phyloP scores from a whole-genome alignment of 92 coral and sea anemone species.

The Epizoanthus fatuus region DNA sequence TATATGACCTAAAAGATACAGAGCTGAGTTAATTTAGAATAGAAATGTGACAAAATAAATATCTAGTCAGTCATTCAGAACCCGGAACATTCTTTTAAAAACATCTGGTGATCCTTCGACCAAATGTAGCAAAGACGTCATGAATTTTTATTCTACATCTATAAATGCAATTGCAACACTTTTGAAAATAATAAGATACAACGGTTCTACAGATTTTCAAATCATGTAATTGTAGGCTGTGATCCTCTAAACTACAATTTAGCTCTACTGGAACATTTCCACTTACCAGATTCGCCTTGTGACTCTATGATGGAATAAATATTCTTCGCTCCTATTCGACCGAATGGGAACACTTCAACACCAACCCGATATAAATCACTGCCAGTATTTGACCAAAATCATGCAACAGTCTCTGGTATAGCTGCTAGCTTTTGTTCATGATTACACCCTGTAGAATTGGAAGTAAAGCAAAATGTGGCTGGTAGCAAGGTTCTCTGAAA shows the following conservation, averaged over 20 bases:
- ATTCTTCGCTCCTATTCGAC: not conserved
- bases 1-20: not conserved
- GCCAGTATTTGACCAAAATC: constrained; percentile 4
- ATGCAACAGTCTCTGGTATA: not conserved
- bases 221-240: not conserved
- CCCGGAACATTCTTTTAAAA: constrained; percentile 25
- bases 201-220: not conserved
- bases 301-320: constrained; percentile 35
- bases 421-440: constrained; percentile 26
- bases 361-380: not conserved
- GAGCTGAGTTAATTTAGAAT: not conserved
- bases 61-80: not conserved
- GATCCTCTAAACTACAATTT: not conserved
- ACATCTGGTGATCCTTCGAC: constrained; percentile 9
- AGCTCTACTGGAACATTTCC: not conserved
- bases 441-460: constrained; percentile 14
- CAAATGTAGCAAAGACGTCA: constrained; percentile 4
- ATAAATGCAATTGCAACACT: not conserved
- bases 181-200: not conserved
- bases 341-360: not conserved
- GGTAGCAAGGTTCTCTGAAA: not conserved
- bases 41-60: not conserved
- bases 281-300: constrained; percentile 22
- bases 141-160: not conserved
- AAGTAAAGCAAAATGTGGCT: not conserved